Conservation (phyloP, 2,888 invertebrate species). For the Clanis bilineata region DNA sequence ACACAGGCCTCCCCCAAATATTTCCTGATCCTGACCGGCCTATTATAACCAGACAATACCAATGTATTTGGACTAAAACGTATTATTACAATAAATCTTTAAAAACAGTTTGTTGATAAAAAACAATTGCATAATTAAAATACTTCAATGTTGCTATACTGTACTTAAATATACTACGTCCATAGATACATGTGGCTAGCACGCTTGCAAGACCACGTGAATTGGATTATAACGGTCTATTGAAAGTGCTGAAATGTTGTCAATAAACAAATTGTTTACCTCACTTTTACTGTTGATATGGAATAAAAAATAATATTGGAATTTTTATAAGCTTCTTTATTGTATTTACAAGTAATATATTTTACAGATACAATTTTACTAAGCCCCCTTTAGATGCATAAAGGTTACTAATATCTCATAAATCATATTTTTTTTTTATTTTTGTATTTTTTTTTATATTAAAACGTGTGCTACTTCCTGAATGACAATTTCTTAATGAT, state of each 20-base stretch:
- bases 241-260: conserved; percentile 49
- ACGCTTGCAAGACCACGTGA: conserved; percentile 35
- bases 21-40: too few species aligned
- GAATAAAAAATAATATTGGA: neutral
- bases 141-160: neutral
- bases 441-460: too few species aligned
- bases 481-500: too few species aligned
- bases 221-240: conserved; percentile 53
- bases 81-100: too few species aligned
- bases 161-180: neutral
- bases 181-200: conserved; percentile 17
- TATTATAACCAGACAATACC: too few species aligned
- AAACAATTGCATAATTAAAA: neutral
- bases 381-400: neutral
- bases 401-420: too few species aligned
- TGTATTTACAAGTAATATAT: neutral
- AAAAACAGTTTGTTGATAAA: too few species aligned
- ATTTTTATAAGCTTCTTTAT: neutral
- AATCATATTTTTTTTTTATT: too few species aligned
- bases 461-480: too few species aligned
- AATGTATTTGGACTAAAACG: too few species aligned
- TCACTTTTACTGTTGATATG: conserved; percentile 18
- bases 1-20: too few species aligned
- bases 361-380: neutral
- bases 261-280: conserved; percentile 46